Percentiles rank a stretch among this genome's conserved stretches.
Evolutionary conservation across 2,888 invertebrate genomes (phyloP).

Genomic region (Lypha dubia): DNA sequence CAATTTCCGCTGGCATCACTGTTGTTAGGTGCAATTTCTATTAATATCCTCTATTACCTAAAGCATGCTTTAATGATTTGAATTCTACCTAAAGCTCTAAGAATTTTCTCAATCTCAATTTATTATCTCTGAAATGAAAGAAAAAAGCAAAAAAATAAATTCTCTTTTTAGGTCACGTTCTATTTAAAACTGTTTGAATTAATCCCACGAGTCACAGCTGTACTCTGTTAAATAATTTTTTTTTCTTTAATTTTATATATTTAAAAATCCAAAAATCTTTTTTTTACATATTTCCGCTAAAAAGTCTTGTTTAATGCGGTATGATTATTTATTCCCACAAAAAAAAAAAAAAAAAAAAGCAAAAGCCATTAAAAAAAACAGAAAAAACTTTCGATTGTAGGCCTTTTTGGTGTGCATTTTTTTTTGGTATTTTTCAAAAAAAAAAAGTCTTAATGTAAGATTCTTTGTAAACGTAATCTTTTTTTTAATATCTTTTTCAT

Average conservation of each 20-base stretch:
- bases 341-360: neutral
- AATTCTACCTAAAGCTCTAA: neutral
- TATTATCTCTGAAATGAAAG: neutral
- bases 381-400: constrained; percentile 73
- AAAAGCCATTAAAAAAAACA: constrained; percentile 4
- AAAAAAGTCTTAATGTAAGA: constrained; percentile 16
- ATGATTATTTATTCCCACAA: neutral
- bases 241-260: constrained; percentile 13
- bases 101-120: neutral
- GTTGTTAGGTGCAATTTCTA: too few relatives aligned
- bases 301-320: neutral
- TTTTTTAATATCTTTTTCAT: constrained; percentile 18
- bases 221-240: neutral
- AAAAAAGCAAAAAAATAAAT: neutral
- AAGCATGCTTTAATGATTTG: too few relatives aligned
- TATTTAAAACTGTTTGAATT: neutral
- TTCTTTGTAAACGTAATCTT: constrained; percentile 52
- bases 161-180: constrained; percentile 35
- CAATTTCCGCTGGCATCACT: too few relatives aligned
- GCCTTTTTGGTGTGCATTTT: constrained; percentile 39
- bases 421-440: neutral
- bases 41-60: too few relatives aligned
- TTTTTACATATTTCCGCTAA: constrained; percentile 28
- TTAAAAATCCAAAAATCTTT: constrained; percentile 19
- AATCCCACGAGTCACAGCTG: constrained; percentile 18